Percentiles rank a stretch among this genome's conserved stretches.
phyloP scores from a whole-genome alignment of 1,140 invertebrate genomes.

The Ostrea denselamellosa region DNA sequence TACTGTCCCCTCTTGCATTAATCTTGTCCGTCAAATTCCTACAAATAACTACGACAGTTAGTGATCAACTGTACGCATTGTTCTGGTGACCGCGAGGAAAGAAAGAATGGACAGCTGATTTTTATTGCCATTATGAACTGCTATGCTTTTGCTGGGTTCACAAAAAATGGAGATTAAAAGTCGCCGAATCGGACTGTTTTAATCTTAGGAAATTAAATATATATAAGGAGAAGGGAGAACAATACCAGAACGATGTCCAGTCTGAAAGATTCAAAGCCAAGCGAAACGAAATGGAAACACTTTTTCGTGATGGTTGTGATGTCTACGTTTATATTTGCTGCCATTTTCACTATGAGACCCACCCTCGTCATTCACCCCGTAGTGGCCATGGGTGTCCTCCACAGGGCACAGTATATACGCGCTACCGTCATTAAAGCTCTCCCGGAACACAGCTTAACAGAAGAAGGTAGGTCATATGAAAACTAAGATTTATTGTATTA shows the following conservation, averaged over 20 bases:
- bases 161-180: slow-evolving; percentile 27
- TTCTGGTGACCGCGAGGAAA: not conserved
- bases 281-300: slow-evolving; percentile 9
- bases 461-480: not conserved
- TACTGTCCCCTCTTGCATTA: slow-evolving; percentile 15
- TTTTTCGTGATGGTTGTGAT: slow-evolving; percentile 15
- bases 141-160: not conserved
- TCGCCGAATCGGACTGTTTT: not conserved
- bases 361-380: slow-evolving; percentile 1
- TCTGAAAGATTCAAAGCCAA: not conserved
- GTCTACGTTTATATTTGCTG: slow-evolving; percentile 16
- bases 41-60: slow-evolving; percentile 13
- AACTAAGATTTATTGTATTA: not conserved
- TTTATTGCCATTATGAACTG: slow-evolving; percentile 20
- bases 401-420: not conserved
- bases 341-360: slow-evolving; percentile 4
- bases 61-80: slow-evolving; percentile 6
- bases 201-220: not conserved
- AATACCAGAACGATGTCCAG: not conserved
- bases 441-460: not conserved
- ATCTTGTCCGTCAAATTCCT: slow-evolving; percentile 27
- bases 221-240: not conserved
- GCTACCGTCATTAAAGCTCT: not conserved
- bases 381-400: not conserved
- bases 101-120: slow-evolving; percentile 13